Conservation (phyloP, 1,140 invertebrate species). For the Notospermus geniculatus region DNA sequence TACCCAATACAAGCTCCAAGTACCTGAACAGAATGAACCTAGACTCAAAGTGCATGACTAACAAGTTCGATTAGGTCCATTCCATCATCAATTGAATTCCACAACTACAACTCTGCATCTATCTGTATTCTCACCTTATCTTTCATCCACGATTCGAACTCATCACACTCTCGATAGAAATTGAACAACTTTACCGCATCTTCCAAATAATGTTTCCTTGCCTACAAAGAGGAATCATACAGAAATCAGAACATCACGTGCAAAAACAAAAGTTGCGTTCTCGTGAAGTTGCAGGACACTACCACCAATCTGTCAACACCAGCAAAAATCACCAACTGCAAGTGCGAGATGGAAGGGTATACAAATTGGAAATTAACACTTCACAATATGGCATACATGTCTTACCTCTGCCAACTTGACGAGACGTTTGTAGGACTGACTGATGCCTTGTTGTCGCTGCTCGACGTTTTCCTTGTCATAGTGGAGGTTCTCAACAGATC, state of each 20-base stretch:
- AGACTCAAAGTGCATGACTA: too few species aligned
- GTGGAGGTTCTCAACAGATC: constrained; percentile 52
- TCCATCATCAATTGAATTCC: too few species aligned
- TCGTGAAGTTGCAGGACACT: too few species aligned
- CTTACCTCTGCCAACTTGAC: constrained; percentile 70
- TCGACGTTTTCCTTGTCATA: constrained; percentile 77
- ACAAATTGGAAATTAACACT: too few species aligned
- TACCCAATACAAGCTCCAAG: not conserved
- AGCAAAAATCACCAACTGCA: too few species aligned
- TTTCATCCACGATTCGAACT: constrained; percentile 96
- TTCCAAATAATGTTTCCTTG: constrained; percentile 76
- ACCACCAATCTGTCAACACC: too few species aligned
- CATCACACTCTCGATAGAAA: constrained; percentile 96
- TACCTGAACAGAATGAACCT: not conserved
- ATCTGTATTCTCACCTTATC: constrained; percentile 69
- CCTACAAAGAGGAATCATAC: constrained; percentile 40
- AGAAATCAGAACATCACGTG: too few species aligned
- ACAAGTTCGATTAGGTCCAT: too few species aligned
- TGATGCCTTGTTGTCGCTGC: constrained; percentile 76
- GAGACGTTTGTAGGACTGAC: constrained; percentile 76
- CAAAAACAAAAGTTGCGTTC: too few species aligned
- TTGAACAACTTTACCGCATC: constrained; percentile 90
- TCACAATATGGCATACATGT: too few species aligned
- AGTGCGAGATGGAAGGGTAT: too few species aligned
- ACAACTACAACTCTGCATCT: too few species aligned